phyloP scores from a whole-genome alignment of 2,888 invertebrate species.

The Mimachlamys varia region DNA sequence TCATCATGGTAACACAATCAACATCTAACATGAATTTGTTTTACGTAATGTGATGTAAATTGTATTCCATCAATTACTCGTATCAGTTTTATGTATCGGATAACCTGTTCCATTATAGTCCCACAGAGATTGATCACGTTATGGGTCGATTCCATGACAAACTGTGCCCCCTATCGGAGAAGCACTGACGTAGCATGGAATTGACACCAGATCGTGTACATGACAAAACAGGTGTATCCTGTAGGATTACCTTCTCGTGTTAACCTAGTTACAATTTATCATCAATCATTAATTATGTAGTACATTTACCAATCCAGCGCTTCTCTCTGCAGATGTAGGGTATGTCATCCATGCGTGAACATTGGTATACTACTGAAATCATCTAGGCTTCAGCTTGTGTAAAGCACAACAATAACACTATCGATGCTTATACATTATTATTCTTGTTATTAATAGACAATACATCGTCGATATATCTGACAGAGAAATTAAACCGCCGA shows the following conservation, averaged over 20 bases:
- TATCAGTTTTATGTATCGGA: background rate
- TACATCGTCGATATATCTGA: no score
- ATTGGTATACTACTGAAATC: background rate
- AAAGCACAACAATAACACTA: background rate
- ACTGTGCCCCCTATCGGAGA: background rate
- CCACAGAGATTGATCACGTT: background rate
- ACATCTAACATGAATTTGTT: background rate
- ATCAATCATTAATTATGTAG: conserved; percentile 14
- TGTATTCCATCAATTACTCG: background rate
- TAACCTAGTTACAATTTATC: background rate
- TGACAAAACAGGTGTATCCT: background rate
- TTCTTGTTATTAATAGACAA: no score
- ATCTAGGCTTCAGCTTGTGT: background rate
- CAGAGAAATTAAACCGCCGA: background rate
- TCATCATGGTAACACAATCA: background rate
- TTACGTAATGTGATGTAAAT: conserved; percentile 28
- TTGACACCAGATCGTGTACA: background rate
- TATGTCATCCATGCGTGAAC: background rate
- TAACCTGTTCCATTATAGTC: background rate
- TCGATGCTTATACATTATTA: no score
- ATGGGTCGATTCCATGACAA: background rate
- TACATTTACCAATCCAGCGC: background rate
- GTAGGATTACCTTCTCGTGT: background rate
- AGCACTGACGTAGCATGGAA: background rate
- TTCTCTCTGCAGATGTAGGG: background rate